Evolutionary conservation across 2,797 vertebrate species (phyloP).

Genomic region (Hirundo rustica): DNA sequence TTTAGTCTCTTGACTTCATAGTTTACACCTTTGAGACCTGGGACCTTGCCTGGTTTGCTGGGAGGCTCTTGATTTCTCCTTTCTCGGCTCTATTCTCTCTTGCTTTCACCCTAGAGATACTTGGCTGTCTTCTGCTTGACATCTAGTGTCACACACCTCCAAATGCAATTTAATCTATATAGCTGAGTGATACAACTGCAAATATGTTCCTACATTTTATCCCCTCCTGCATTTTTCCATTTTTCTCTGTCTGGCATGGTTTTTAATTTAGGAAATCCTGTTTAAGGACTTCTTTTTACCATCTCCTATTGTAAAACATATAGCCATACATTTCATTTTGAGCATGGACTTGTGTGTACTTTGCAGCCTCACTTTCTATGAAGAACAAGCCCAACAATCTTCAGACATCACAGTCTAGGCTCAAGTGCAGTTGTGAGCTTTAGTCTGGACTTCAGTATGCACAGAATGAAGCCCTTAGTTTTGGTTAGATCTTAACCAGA

Average conservation of each 20-base stretch:
- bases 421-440: neutral
- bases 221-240: neutral
- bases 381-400: neutral
- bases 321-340: neutral
- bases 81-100: neutral
- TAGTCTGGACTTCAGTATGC: neutral
- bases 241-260: neutral
- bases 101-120: neutral
- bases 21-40: neutral
- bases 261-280: neutral
- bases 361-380: neutral
- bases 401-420: neutral
- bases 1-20: neutral
- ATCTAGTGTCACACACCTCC: neutral
- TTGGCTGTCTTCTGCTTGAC: neutral
- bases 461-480: neutral
- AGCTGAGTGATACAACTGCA: neutral
- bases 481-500: neutral
- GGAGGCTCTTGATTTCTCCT: neutral
- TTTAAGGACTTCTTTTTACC: neutral
- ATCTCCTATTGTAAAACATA: neutral
- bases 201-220: neutral
- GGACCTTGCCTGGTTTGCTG: neutral
- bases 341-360: neutral
- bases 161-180: neutral